Percentiles rank a stretch among this genome's conserved stretches.
Conservation (phyloP, 2,888 invertebrate species). For the Eristalis tenax region DNA sequence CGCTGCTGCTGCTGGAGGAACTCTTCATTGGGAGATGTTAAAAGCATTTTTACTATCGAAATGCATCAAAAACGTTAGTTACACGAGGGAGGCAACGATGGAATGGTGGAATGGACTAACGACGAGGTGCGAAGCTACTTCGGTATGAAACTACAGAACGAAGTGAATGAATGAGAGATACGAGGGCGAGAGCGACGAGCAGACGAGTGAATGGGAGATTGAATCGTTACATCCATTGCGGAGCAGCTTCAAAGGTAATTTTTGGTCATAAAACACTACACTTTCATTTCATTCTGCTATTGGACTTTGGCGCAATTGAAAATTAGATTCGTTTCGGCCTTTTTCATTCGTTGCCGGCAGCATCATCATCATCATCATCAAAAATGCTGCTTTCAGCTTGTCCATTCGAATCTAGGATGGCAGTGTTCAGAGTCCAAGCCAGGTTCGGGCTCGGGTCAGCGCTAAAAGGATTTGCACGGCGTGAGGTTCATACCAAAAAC, state of each 20-base stretch:
- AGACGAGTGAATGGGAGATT: conserved; percentile 9
- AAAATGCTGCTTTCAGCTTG: conserved; percentile 20
- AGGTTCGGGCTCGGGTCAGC: neutral
- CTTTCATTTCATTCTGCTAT: neutral
- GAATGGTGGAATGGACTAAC: neutral
- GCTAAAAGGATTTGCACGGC: conserved; percentile 9
- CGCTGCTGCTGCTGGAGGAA: conserved; percentile 20
- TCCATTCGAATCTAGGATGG: neutral
- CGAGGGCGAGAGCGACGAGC: neutral
- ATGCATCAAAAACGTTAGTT: conserved; percentile 58
- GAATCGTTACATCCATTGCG: conserved; percentile 16
- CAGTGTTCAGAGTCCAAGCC: neutral
- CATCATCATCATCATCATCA: conserved; percentile 26
- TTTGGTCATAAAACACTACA: conserved; percentile 32
- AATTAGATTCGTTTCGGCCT: conserved; percentile 45
- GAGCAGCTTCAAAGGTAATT: conserved; percentile 40
- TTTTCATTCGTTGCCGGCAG: neutral
- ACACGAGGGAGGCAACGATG: neutral
- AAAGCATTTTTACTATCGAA: conserved; percentile 71
- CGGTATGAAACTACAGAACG: neutral
- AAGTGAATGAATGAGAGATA: too few species aligned
- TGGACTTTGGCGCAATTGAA: conserved; percentile 33
- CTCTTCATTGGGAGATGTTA: conserved; percentile 63
- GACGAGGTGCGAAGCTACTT: neutral
- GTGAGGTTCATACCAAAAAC: conserved; percentile 13